phyloP scores from a whole-genome alignment of 1,140 invertebrate species.

The Diorhabda elongata region DNA sequence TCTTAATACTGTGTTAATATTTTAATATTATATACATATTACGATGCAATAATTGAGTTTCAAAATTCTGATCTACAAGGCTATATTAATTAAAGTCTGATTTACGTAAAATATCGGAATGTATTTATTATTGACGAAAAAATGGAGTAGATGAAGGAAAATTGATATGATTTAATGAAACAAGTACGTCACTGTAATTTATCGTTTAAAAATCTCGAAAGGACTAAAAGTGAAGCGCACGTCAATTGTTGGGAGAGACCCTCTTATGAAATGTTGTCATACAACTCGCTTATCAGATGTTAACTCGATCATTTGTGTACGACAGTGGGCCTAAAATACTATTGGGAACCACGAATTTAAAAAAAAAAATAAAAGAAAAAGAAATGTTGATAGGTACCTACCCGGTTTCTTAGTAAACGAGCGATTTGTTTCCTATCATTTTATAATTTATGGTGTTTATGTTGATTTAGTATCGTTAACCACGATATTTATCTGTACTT shows the following conservation, averaged over 20 bases:
- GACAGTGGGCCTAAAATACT: conserved; percentile 1
- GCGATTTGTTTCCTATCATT: conserved; percentile 2
- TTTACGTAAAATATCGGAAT: too few species aligned
- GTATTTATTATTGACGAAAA: too few species aligned
- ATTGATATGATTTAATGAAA: background rate
- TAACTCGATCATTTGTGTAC: conserved; percentile 33
- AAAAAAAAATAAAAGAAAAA: background rate
- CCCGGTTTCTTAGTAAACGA: background rate
- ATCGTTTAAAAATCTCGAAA: conserved; percentile 28
- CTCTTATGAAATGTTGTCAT: conserved; percentile 41
- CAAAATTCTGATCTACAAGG: too few species aligned
- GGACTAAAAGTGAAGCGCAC: conserved; percentile 35
- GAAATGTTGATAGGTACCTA: background rate
- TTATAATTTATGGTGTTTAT: conserved; percentile 3
- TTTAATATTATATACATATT: too few species aligned
- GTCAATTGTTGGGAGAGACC: conserved; percentile 36
- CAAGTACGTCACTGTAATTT: conserved; percentile 27
- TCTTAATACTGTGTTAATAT: too few species aligned
- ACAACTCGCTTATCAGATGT: conserved; percentile 39
- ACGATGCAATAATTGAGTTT: too few species aligned
- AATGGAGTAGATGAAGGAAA: background rate
- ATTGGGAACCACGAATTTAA: background rate
- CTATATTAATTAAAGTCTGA: too few species aligned
- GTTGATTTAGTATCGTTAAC: background rate
- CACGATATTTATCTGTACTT: background rate